Base-by-base conservation (phyloP, 2,797 vertebrate genomes). In the Dromococcyx pavoninus region DNA sequence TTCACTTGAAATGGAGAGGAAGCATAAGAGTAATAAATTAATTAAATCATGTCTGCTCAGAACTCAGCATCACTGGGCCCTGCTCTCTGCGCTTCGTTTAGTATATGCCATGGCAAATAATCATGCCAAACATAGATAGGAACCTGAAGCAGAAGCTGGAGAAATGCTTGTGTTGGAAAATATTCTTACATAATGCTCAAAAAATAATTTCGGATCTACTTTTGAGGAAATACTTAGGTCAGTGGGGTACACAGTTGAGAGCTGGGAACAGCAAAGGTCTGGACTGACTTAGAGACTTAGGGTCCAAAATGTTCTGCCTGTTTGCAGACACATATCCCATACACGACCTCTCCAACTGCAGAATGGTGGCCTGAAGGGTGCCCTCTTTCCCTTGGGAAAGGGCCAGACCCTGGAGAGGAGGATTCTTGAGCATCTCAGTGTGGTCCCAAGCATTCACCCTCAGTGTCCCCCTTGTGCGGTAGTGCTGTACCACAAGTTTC, bases 401-500 rank as follows among this genome's bases (percentile, higher is more conserved):
- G 28, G 3, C 3, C 43, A 37, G 62, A 27, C 37, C 50, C 39
- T 3, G 15, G 8, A 10, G 11, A 46, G 46, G 10, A 48, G 46
- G 46, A 48, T 48, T 46, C 46, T 48, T 48, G 46, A 48, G 22
- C 46, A 23, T 41, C 39, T 41, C 14, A 41, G 14, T 14, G 14
- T 41, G 39, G 39, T 14, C 39, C 39, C 10, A 41, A 41, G 39
- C 10, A 41, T 41, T 48, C 23, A 9, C 22, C 46, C 46, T 23
- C 46, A 11, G 23, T 17, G 43, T 14, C 15, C 60, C 74, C 18
- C 18, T 6, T 5, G 6, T 3, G 18, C 57, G 11, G 41, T 33
- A 13, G 9, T 1, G n/a, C 46, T 19, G 1, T 5, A 41, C 8
- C 28, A 17, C 2, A 13, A 9, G 35, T 4, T 25, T 5, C 15